Conservation (phyloP, 2,113 vertebrate genomes). For the Bubo bubo region DNA sequence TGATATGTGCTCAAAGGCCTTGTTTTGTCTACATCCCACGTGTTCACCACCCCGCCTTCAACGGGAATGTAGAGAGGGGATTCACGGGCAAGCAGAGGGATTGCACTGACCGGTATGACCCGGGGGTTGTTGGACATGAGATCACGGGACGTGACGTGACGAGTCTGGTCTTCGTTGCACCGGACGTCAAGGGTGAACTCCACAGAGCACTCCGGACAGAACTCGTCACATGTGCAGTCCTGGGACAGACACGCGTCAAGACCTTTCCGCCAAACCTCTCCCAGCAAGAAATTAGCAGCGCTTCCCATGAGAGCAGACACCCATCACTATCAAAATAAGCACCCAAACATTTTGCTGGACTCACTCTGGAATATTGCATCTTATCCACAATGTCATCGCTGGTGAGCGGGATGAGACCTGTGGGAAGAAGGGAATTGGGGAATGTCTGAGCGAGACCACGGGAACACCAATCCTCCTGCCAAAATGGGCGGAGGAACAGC, state of each 20-base stretch:
- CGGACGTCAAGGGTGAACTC: constrained; percentile 94
- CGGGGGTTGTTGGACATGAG: constrained; percentile 94
- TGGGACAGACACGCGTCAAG: constrained; percentile 20
- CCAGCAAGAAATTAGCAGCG: not conserved
- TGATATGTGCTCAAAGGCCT: accelerated
- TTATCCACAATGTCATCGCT: constrained; percentile 98
- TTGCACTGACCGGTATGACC: constrained; percentile 88
- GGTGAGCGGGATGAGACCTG: constrained; percentile 94
- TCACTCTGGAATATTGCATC: constrained; percentile 93
- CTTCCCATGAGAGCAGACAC: not conserved
- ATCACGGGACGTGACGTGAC: constrained; percentile 92
- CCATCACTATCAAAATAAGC: not conserved
- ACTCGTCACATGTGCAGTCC: constrained; percentile 97
- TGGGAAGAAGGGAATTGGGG: not conserved
- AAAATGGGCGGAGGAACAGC: accelerated
- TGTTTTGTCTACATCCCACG: accelerated
- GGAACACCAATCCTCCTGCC: not conserved
- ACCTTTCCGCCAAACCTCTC: not conserved
- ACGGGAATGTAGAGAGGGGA: accelerated
- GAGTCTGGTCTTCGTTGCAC: constrained; percentile 95
- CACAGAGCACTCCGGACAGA: constrained; percentile 95
- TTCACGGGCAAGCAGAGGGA: not conserved
- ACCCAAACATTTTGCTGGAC: not conserved
- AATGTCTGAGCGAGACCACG: accelerated
- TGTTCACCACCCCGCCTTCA: accelerated